Base-by-base conservation (phyloP, 2,888 invertebrate species). In the Polyploca ridens region DNA sequence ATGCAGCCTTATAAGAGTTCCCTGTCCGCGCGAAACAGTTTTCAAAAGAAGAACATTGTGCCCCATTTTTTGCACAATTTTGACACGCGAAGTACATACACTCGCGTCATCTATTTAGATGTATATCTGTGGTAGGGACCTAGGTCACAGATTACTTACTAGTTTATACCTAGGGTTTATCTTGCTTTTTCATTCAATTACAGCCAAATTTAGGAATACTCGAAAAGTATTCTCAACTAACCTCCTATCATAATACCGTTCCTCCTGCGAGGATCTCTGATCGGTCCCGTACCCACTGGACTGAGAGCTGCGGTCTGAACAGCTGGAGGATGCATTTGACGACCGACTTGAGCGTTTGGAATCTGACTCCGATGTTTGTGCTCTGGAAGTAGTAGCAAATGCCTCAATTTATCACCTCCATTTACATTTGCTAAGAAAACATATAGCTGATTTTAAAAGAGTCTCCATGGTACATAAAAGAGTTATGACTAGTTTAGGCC, bases 241-340 rank as follows among this genome's bases (percentile, higher is more conserved):
- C 93, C 92, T 91, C 76, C 90, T 87, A 71, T 91, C 91, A 77
- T 77, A 90, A 70, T 81, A 90, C 44, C 82, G 82, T 65, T 93
- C 93, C 54, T 93, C 93, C 10, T 83, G 83, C 27, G 88, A 85
- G 13, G 80, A 79, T 58, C 90, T 83, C 69, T 86, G 90, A 57
- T 87, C 88, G 62, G 94, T 94, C 27, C 91, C 88, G 70, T 93
- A 94, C 4, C 94, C 94, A 68, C 94, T 94, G 54, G 94, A 94
- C 41, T 93, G 81, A 27, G 93, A 93, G 65, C 91, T 93, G 54
- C 89, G 85, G 62, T 93, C 92, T 0, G 93, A 93, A 68, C 90
- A 87, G 78, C 92, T 91, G 58, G 93, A 93, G 0, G 93, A 94
- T 0, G 92, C 89, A 69, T 90, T 93, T 38, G 94, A 94, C 0